A percentile compares a stretch with the other conserved stretches of the same genome.
Evolutionary conservation across 2,797 vertebrate genomes (phyloP).

Genomic region (Micromesistius poutassou): DNA sequence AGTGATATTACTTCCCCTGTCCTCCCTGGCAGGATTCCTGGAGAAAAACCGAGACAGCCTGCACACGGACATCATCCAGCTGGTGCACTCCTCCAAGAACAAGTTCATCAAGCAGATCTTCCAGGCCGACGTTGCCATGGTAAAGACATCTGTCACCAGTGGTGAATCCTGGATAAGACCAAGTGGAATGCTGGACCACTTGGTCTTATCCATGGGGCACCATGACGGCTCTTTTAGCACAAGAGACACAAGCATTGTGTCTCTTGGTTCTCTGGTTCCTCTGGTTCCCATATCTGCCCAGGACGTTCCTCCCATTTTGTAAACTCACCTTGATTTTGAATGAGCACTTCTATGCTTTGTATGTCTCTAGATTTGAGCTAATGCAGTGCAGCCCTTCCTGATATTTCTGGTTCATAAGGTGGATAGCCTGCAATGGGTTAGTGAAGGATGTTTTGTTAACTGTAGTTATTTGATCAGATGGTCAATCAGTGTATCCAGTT

Average conservation of each 20-base stretch:
- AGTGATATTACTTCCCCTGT: neutral
- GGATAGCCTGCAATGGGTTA: neutral
- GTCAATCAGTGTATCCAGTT: neutral
- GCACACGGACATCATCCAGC: constrained; percentile 95
- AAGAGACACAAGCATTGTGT: neutral
- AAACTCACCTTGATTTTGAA: neutral
- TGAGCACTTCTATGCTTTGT: neutral
- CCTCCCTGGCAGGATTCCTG: constrained; percentile 81
- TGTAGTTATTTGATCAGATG: neutral
- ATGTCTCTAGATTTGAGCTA: neutral
- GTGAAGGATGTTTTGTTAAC: neutral
- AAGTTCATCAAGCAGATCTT: constrained; percentile 99
- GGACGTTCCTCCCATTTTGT: neutral
- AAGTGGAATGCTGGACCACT: too few species aligned
- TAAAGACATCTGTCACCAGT: constrained; percentile 58
- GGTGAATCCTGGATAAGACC: neutral
- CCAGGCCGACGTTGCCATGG: constrained; percentile 97
- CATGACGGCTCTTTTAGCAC: neutral
- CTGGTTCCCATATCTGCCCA: neutral
- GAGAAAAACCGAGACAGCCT: constrained; percentile 97
- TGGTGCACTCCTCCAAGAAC: constrained; percentile 96
- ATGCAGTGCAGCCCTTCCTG: neutral
- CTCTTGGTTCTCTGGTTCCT: neutral
- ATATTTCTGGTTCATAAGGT: neutral
- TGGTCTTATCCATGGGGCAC: neutral